Base-by-base conservation (phyloP, 1,140 invertebrate species). In the Drosophila tsacasi region DNA sequence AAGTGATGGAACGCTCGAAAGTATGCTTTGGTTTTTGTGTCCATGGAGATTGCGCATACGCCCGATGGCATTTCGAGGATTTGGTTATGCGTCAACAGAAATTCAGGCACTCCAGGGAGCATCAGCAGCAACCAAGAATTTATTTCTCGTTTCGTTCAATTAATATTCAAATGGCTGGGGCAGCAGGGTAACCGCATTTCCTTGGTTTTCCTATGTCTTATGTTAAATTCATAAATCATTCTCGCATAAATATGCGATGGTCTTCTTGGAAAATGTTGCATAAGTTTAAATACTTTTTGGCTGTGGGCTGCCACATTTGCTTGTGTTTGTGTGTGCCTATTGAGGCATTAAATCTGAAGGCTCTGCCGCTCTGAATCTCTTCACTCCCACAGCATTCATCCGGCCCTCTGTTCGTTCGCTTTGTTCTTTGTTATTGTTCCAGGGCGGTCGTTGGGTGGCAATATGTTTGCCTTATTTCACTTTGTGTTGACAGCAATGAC, bases 401-500 rank as follows among this genome's bases (percentile, higher is more conserved):
- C 63, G n/a, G 32, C 17, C 23, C 40, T 76, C 32, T 17, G 49
- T 76, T 17, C 30, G 37, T 13, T 50, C 50, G 61, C 42, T 44
- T 61, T 77, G 59, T 61, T 50, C 44, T 60, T 50, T 78, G 79
- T 71, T 82, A 71, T 81, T 76, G 68, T 62, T 83, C 47, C 60
- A 55, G 65, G 49, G 66, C 60, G 76, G 52, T 55, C 54, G 58
- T 74, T 52, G 59, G 50, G 46, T 39, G 79, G 66, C 71, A 82
- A 86, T 86, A 86, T 84, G 84, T 89, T 89, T 87, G 84, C 75
- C 79, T 87, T 89, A 87, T 90, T 90, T 84, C 69, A 84, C 84
- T 90, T 84, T 85, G 85, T 90, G 84, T 90, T 89, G 84, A 89
- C 84, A 84, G 84, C 84, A 79, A 73, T 89, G 84, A 89, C 84